Conservation (phyloP, 2,888 invertebrate genomes). For the Mayetiola destructor region DNA sequence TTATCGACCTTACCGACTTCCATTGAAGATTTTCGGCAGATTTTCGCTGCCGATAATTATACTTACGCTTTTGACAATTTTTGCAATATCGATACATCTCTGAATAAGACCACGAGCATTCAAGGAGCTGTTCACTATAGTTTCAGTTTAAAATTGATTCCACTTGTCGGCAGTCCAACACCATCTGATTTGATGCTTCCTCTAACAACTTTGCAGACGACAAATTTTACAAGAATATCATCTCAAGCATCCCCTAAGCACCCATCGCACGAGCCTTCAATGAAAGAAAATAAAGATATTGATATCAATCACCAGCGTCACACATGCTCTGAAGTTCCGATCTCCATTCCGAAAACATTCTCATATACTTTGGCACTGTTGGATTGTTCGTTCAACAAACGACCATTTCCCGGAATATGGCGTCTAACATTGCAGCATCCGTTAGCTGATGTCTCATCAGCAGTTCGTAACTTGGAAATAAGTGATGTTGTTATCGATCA, state of each 20-base stretch:
- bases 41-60: neutral
- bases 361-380: neutral
- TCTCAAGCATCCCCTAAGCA: neutral
- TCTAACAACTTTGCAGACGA: neutral
- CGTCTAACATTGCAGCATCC: slow-evolving; percentile 19
- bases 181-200: neutral
- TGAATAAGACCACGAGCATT: neutral
- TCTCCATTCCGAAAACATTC: neutral
- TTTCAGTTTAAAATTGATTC: neutral
- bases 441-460: slow-evolving; percentile 19
- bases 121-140: neutral
- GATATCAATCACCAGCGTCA: neutral
- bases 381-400: slow-evolving; percentile 16
- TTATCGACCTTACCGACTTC: neutral
- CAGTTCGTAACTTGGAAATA: slow-evolving; percentile 19
- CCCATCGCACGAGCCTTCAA: neutral
- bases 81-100: neutral
- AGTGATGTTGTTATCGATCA: slow-evolving; percentile 17
- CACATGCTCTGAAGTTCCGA: neutral
- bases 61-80: neutral
- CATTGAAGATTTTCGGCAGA: neutral
- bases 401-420: slow-evolving; percentile 20
- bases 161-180: neutral
- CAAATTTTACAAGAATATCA: neutral
- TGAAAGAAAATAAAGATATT: neutral